Percentiles rank a stretch among this genome's conserved stretches.
Conservation (phyloP, 2,888 invertebrate species). For the Chironomus tentans region DNA sequence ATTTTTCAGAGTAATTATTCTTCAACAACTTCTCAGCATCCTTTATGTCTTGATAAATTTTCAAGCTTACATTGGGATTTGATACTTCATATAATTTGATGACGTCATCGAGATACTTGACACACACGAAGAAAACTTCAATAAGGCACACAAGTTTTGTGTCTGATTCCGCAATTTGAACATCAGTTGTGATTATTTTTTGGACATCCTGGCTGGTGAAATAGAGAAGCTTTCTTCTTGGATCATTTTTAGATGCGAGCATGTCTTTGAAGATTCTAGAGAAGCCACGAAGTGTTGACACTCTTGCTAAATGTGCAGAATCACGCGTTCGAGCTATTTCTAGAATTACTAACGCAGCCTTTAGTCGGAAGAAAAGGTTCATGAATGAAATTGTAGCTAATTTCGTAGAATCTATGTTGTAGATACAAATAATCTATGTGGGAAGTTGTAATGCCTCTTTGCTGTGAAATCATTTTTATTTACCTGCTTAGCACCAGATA, state of each 20-base stretch:
- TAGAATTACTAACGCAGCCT: background rate
- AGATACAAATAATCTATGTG: no score
- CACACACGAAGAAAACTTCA: background rate
- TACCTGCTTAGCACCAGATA: background rate
- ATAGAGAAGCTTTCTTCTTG: background rate
- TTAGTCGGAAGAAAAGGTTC: no score
- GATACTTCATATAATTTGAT: background rate
- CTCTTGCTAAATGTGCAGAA: background rate
- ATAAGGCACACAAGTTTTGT: background rate
- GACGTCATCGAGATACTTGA: background rate
- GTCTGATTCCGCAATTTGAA: background rate
- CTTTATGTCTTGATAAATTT: background rate
- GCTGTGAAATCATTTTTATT: background rate
- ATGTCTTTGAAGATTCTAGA: background rate
- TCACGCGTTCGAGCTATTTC: background rate
- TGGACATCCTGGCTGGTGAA: background rate
- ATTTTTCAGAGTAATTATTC: background rate
- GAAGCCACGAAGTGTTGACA: background rate
- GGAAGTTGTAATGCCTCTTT: no score
- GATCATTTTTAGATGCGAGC: background rate
- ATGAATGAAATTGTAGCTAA: no score
- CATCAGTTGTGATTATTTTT: background rate
- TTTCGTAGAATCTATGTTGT: no score
- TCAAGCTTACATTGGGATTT: background rate
- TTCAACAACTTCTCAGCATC: no score